Evolutionary conservation across 2,113 vertebrate species (phyloP).

Genomic region (Calidris pugnax): DNA sequence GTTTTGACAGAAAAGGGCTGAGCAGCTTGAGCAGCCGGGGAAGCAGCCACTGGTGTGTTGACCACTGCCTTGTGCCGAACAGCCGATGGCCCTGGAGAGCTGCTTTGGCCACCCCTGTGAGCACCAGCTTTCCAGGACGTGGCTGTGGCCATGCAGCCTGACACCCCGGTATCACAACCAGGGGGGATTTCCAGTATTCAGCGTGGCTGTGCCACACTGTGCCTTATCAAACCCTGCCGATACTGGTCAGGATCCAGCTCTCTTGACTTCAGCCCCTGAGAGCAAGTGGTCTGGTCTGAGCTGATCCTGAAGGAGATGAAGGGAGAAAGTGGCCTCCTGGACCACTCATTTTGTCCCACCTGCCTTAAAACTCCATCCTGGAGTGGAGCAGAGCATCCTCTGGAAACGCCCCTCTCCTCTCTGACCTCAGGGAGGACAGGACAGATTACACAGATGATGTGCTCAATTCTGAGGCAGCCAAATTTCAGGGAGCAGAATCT

Average conservation of each 20-base stretch:
- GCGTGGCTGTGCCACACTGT: background rate
- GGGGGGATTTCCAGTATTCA: background rate
- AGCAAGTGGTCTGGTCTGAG: background rate
- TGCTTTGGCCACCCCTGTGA: background rate
- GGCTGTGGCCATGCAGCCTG: background rate
- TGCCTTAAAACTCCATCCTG: background rate
- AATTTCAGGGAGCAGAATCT: background rate
- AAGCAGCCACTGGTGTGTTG: background rate
- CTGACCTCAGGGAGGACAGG: background rate
- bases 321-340: background rate
- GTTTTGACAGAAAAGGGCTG: background rate
- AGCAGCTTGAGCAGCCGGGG: background rate
- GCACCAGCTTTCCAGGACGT: background rate
- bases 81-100: background rate
- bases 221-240: background rate
- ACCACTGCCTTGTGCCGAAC: background rate
- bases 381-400: background rate
- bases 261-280: background rate
- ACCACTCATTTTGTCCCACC: background rate
- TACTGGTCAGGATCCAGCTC: background rate
- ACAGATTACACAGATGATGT: rapidly evolving
- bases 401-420: background rate
- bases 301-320: background rate
- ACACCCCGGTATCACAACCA: background rate
- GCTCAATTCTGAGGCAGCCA: background rate